phyloP scores from a whole-genome alignment of 2,797 vertebrate genomes.

The Octomys mimax region DNA sequence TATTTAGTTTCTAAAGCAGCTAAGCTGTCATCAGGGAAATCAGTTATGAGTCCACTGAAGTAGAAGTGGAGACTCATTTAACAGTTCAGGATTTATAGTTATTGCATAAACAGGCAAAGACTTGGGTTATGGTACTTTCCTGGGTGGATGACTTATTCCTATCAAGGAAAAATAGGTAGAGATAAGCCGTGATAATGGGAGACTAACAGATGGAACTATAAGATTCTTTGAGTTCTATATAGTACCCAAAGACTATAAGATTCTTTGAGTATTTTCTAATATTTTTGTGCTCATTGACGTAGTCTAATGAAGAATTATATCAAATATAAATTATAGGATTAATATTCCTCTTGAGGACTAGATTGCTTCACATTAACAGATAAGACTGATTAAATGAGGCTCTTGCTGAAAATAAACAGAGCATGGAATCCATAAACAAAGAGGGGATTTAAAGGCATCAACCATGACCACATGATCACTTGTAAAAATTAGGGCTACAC shows the following conservation, averaged over 20 bases:
- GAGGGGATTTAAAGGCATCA: background rate
- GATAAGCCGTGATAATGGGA: background rate
- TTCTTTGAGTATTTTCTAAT: background rate
- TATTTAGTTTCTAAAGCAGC: background rate
- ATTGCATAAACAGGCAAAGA: background rate
- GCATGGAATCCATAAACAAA: background rate
- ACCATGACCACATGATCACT: background rate
- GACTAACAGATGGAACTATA: background rate
- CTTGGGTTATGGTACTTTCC: background rate
- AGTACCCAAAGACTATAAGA: background rate
- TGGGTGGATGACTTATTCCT: background rate
- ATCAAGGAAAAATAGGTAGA: background rate
- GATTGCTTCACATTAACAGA: background rate
- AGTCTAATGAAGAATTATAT: background rate
- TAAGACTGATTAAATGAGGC: background rate
- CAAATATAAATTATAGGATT: background rate
- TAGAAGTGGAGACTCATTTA: background rate
- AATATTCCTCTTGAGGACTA: background rate
- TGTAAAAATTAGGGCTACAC: background rate
- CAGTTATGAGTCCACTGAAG: background rate
- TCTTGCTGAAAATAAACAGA: background rate
- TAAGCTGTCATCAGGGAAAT: background rate
- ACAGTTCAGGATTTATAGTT: background rate
- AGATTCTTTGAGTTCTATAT: background rate
- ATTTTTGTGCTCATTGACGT: background rate